Evolutionary conservation across 92 coral and sea anemone genomes (phyloP).

Genomic region (Epizoanthus stellaris): DNA sequence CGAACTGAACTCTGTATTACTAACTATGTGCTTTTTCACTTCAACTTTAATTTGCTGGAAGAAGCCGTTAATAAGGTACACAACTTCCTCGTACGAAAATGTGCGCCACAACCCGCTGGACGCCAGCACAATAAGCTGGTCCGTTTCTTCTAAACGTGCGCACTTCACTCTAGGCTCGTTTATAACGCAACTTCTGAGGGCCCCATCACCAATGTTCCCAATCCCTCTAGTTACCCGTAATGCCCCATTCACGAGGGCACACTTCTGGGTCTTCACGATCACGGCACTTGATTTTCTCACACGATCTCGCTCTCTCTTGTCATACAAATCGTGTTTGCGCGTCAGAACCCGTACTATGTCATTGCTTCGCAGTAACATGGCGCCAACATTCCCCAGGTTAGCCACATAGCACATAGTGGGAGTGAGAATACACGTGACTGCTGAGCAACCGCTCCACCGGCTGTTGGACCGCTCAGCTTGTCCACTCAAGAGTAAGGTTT

Average conservation of each 20-base stretch:
- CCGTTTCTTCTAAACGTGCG: slow-evolving; percentile 59
- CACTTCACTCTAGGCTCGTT: slow-evolving; percentile 81
- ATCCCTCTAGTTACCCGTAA: slow-evolving; percentile 91
- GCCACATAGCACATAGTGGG: slow-evolving; percentile 79
- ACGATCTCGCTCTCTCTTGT: slow-evolving; percentile 91
- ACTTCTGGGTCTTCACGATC: slow-evolving; percentile 91
- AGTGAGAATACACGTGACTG: slow-evolving; percentile 88
- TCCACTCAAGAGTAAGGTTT: slow-evolving; percentile 54
- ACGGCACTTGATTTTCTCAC: slow-evolving; percentile 84
- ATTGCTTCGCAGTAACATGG: slow-evolving; percentile 77
- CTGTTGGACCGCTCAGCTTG: slow-evolving; percentile 79
- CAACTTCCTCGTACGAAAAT: slow-evolving; percentile 82
- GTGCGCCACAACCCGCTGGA: slow-evolving; percentile 95
- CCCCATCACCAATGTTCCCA: slow-evolving; percentile 94
- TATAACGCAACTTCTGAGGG: slow-evolving; percentile 82
- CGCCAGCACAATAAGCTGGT: slow-evolving; percentile 85
- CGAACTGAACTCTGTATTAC: not conserved
- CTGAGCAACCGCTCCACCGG: slow-evolving; percentile 99
- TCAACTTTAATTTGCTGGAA: slow-evolving; percentile 75
- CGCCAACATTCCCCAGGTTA: slow-evolving; percentile 91
- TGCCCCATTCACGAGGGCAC: slow-evolving; percentile 96
- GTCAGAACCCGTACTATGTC: slow-evolving; percentile 85
- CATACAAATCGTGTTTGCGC: slow-evolving; percentile 86
- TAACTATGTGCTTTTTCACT: slow-evolving; percentile 25
- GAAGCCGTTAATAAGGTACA: slow-evolving; percentile 81